Percentiles rank a stretch among this genome's conserved stretches.
phyloP scores from a whole-genome alignment of 2,888 invertebrate genomes.

The Pterostichus niger region DNA sequence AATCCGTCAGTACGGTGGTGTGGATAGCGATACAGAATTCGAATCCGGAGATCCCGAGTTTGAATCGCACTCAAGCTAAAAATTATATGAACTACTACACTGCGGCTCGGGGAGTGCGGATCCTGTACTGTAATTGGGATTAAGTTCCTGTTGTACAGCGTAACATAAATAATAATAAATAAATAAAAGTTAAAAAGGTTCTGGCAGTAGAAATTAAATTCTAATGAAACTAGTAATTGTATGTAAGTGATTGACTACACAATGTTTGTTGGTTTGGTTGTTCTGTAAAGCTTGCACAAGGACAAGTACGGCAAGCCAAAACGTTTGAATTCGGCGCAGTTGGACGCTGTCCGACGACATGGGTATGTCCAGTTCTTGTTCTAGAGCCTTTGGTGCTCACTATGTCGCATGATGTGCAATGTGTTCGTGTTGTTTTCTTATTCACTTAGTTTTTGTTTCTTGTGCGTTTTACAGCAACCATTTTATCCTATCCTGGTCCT shows the following conservation, averaged over 20 bases:
- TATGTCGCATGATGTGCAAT: conserved; percentile 60
- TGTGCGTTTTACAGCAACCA: conserved; percentile 72
- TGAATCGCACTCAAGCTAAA: too few species aligned
- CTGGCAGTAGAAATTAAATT: neutral
- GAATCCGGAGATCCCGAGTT: too few species aligned
- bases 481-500: neutral
- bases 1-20: too few species aligned
- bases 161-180: too few species aligned
- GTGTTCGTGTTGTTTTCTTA: conserved; percentile 15
- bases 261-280: conserved; percentile 69
- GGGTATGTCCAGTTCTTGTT: conserved; percentile 81
- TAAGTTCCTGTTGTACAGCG: too few species aligned
- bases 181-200: too few species aligned
- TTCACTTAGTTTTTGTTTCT: conserved; percentile 68
- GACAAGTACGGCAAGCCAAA: conserved; percentile 91
- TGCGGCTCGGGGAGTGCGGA: too few species aligned
- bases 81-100: too few species aligned
- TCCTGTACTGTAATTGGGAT: too few species aligned
- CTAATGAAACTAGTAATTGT: neutral
- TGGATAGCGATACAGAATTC: too few species aligned
- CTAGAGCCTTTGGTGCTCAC: conserved; percentile 56
- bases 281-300: conserved; percentile 91
- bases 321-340: conserved; percentile 88
- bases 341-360: conserved; percentile 87
- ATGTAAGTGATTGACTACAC: neutral